A percentile compares a stretch with the other conserved stretches of the same genome.
Evolutionary conservation across 2,888 invertebrate genomes (phyloP).

Genomic region (Ormia ochracea): DNA sequence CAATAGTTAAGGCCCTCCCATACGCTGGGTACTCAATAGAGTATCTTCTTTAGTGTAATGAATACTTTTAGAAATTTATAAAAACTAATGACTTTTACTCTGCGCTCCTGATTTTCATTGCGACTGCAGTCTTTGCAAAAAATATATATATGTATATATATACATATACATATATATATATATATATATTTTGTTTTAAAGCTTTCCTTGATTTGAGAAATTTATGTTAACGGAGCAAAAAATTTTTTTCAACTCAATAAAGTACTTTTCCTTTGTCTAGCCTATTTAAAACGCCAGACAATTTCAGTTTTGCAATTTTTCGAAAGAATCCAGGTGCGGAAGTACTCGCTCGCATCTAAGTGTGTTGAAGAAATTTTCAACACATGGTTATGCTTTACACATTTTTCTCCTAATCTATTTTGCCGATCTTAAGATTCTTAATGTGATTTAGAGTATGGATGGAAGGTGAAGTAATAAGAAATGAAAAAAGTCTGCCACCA

Average conservation of each 20-base stretch:
- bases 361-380: slow-evolving; percentile 42
- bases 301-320: neutral
- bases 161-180: too few species aligned
- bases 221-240: slow-evolving; percentile 22
- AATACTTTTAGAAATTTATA: too few species aligned
- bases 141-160: too few species aligned
- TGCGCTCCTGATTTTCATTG: too few species aligned
- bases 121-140: too few species aligned
- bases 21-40: too few species aligned
- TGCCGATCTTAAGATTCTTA: slow-evolving; percentile 47
- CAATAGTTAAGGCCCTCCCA: too few species aligned
- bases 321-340: slow-evolving; percentile 49
- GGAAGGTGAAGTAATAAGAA: neutral
- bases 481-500: slow-evolving; percentile 33
- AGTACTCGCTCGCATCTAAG: slow-evolving; percentile 3
- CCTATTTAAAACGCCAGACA: slow-evolving; percentile 24
- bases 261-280: slow-evolving; percentile 38
- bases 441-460: slow-evolving; percentile 28
- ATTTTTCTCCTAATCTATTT: slow-evolving; percentile 13
- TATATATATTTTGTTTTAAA: too few species aligned
- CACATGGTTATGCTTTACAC: slow-evolving; percentile 29
- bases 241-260: slow-evolving; percentile 42
- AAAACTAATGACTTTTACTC: too few species aligned
- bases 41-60: too few species aligned
- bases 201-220: neutral